Base-by-base conservation (phyloP, 2,113 vertebrate genomes). In the Benthochromis sp. region DNA sequence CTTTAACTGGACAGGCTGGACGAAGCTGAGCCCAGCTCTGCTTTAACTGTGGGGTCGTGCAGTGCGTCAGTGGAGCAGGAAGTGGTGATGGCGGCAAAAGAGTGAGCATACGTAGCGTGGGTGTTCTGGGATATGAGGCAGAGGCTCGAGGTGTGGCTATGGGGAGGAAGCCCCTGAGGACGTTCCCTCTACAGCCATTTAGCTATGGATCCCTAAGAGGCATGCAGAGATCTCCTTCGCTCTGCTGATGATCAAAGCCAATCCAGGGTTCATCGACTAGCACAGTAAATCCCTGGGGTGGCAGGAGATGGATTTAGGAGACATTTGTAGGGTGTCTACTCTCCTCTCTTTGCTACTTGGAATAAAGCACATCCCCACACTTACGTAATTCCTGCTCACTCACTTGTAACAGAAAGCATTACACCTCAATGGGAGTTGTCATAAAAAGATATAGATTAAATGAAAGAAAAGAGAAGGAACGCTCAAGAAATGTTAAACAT, bases 191-290 rank as follows among this genome's bases (percentile, higher is more conserved):
- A 84, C 79, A 82, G 86, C 81, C 76, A 69, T 90, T 95, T 92
- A 92, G 34, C 88, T 82, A 84, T 31, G 85, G 87, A 80, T 89
- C 21, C 94, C 94, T 85, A 85, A 91, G 61, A 82, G 83, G 90
- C 91, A 80, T 88, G 82, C 78, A 88, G 84, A 90, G 87, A 86
- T 84, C 76, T 82, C 73, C 81, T 19, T 53, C 52, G 3, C 89
- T 83, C 76, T 82, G 66, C 82, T 79, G 87, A 87, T 88, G 94
- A 95, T 96, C 94, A 95, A 96, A 96, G 95, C 88, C 88, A 85
- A 92, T 92, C 90, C 40, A n/a, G 90, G 86, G 88, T 90, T 90
- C 89, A 94, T 90, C 47, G 36, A 93, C 84, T 93, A 82, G 86
- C 27, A 21, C 84, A 69, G 84, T 19, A 82, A 61, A 78, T 90